These are phyloP conservation scores for Pelodiscus sinensis DNA, from an alignment of 2,113 vertebrate species.

Conservation along the genomic window DNA sequence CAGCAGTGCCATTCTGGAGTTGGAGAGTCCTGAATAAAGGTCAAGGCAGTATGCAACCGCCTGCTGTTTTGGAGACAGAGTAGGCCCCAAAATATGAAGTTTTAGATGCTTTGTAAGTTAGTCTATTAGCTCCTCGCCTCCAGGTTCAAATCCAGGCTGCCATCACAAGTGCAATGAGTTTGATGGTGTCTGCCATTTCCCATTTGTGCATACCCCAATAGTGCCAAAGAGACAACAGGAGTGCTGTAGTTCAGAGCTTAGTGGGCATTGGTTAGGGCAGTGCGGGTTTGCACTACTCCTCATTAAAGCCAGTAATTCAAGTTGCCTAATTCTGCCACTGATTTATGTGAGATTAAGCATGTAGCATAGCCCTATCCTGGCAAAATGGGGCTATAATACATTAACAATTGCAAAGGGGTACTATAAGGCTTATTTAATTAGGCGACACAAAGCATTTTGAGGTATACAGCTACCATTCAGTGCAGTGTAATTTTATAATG, in stretches of 20 bases:
- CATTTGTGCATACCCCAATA: background rate
- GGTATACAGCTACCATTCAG: background rate
- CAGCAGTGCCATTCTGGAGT: background rate
- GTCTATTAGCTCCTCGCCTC: background rate
- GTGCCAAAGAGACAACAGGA: background rate
- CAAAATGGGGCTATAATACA: background rate
- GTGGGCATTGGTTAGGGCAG: background rate
- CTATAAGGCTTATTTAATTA: conserved; percentile 21
- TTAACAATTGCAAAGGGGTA: background rate
- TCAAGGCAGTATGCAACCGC: background rate
- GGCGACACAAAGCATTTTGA: conserved; percentile 19
- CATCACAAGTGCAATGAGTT: background rate
- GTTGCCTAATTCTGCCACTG: background rate
- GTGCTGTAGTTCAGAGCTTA: background rate
- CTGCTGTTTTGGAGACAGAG: background rate
- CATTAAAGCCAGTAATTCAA: background rate
- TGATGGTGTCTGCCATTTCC: background rate
- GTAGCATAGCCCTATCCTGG: background rate
- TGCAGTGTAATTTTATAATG: background rate
- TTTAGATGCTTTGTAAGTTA: background rate
- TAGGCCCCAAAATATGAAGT: background rate
- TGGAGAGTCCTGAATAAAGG: background rate
- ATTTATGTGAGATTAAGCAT: background rate
- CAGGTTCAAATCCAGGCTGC: background rate
- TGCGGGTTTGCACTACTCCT: background rate